Percentiles rank a stretch among this genome's conserved stretches.
Evolutionary conservation across 2,888 invertebrate species (phyloP).

Genomic region (Dynastes maya): DNA sequence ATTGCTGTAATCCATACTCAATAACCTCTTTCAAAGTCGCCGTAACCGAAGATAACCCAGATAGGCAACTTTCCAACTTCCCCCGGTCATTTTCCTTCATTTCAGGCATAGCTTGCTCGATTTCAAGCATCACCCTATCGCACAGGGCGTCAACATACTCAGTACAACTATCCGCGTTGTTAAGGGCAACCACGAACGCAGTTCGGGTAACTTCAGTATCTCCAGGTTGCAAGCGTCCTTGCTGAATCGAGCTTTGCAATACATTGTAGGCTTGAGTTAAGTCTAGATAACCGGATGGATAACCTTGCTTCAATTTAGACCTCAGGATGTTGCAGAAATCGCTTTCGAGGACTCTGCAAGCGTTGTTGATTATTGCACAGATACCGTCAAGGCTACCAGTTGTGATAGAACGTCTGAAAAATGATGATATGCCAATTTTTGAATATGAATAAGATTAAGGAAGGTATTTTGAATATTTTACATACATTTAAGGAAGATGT

Average conservation of each 20-base stretch:
- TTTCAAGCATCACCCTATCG: constrained; percentile 81
- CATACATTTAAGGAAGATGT: too few species aligned
- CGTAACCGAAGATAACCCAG: constrained; percentile 75
- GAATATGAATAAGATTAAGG: too few species aligned
- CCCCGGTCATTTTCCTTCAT: constrained; percentile 78
- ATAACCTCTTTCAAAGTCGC: constrained; percentile 78
- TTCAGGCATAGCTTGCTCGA: constrained; percentile 76
- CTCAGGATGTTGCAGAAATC: constrained; percentile 84
- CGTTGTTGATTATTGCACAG: constrained; percentile 97
- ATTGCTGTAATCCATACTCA: constrained; percentile 86
- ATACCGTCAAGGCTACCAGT: constrained; percentile 95
- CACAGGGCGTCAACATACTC: constrained; percentile 93
- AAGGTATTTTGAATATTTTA: too few species aligned
- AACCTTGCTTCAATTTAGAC: constrained; percentile 83
- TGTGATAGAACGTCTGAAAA: constrained; percentile 86
- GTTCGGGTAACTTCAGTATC: constrained; percentile 85
- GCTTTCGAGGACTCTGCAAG: constrained; percentile 88
- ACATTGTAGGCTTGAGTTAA: constrained; percentile 88
- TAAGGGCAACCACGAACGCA: constrained; percentile 86
- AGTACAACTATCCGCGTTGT: constrained; percentile 92
- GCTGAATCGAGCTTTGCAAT: constrained; percentile 84
- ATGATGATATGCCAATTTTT: constrained; percentile 21
- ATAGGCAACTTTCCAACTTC: constrained; percentile 82
- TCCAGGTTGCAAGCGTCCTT: constrained; percentile 84
- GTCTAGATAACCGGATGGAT: constrained; percentile 85